Evolutionary conservation across 2,888 invertebrate genomes (phyloP).

Genomic region (Theodoxus fluviatilis): DNA sequence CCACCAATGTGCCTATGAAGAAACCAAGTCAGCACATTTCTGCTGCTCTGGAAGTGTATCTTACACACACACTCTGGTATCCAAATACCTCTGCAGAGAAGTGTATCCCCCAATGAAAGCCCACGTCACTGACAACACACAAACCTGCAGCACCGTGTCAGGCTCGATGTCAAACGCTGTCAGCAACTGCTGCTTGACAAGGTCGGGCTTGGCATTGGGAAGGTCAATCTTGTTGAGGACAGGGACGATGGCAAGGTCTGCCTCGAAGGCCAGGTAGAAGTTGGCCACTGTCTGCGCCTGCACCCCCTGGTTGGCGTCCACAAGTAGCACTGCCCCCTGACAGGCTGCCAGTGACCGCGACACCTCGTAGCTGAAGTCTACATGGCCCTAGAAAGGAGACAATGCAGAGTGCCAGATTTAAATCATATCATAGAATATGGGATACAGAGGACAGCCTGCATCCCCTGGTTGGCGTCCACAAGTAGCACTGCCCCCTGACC

Average conservation of each 20-base stretch:
- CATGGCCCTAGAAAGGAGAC: slow-evolving; percentile 76
- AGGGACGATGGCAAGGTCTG: slow-evolving; percentile 84
- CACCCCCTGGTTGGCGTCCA: slow-evolving; percentile 90
- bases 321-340: slow-evolving; percentile 91
- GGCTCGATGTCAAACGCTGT: slow-evolving; percentile 83
- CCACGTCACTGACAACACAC: too few species aligned
- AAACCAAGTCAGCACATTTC: too few species aligned
- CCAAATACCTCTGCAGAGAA: too few species aligned
- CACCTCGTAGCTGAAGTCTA: slow-evolving; percentile 96
- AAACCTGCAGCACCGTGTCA: slow-evolving; percentile 77
- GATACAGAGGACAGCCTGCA: too few species aligned
- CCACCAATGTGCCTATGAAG: too few species aligned
- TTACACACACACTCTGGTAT: too few species aligned
- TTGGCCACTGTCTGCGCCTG: slow-evolving; percentile 99
- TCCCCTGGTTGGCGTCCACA: slow-evolving; percentile 93
- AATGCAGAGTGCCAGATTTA: background rate
- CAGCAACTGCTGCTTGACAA: slow-evolving; percentile 80
- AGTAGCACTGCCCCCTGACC: slow-evolving; percentile 94
- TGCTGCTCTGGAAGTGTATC: too few species aligned
- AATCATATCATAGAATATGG: background rate
- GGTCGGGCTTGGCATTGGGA: slow-evolving; percentile 86
- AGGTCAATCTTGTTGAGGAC: slow-evolving; percentile 97
- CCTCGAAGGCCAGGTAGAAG: slow-evolving; percentile 86
- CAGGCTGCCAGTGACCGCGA: slow-evolving; percentile 89
- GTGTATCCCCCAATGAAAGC: too few species aligned